A percentile compares a stretch with the other conserved stretches of the same genome.
Evolutionary conservation across 2,797 vertebrate species (phyloP).

Genomic region (Enteromius trimaculatus): DNA sequence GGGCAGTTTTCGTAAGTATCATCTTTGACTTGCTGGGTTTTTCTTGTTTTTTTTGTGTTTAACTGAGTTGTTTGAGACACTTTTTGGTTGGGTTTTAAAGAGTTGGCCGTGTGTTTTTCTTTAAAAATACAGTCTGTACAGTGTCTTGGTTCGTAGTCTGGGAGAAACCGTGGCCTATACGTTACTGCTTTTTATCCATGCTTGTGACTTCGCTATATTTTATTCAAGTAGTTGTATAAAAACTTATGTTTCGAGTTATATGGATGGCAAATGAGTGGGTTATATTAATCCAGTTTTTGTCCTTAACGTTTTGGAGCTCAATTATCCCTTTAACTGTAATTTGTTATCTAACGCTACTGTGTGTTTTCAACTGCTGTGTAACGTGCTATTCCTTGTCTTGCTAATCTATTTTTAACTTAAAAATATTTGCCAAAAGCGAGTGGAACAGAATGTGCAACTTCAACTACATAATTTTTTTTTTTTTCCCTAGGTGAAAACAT

Average conservation of each 20-base stretch:
- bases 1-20: background rate
- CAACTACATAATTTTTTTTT: too few species aligned
- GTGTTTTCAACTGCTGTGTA: too few species aligned
- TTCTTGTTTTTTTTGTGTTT: background rate
- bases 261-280: too few species aligned
- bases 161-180: background rate
- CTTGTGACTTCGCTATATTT: background rate
- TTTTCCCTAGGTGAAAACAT: conserved; percentile 64
- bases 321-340: too few species aligned
- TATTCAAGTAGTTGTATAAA: too few species aligned
- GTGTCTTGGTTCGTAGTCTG: background rate
- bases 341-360: too few species aligned
- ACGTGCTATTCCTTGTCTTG: too few species aligned
- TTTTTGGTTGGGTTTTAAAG: background rate
- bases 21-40: accelerated
- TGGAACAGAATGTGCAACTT: background rate
- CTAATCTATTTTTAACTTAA: too few species aligned
- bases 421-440: background rate
- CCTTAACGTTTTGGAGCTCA: too few species aligned
- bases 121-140: background rate
- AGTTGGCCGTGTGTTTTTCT: accelerated
- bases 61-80: background rate
- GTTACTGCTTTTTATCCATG: background rate
- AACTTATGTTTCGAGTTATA: too few species aligned
- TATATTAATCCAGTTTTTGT: too few species aligned